Conservation (phyloP, 2,888 invertebrate species). For the Noctua janthina region DNA sequence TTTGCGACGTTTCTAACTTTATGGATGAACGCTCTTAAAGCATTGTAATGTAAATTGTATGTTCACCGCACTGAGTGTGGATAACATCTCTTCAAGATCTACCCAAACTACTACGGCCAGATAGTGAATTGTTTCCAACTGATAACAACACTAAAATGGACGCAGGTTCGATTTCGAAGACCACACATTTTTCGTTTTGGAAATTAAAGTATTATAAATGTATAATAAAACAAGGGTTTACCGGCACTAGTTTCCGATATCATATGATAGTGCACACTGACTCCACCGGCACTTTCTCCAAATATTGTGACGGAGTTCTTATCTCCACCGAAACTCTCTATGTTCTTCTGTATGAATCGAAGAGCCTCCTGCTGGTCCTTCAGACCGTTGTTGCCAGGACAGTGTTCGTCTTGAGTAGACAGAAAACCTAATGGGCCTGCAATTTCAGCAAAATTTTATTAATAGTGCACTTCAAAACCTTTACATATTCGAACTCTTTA, state of each 20-base stretch:
- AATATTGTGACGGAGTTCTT: slow-evolving; percentile 92
- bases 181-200: background rate
- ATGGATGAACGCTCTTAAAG: background rate
- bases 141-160: background rate
- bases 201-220: background rate
- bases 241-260: slow-evolving; percentile 90
- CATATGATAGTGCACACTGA: slow-evolving; percentile 93
- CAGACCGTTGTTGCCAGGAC: slow-evolving; percentile 92
- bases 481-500: too few species aligned
- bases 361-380: slow-evolving; percentile 92
- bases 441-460: slow-evolving; percentile 6
- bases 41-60: background rate
- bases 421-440: slow-evolving; percentile 92
- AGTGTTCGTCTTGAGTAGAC: slow-evolving; percentile 91
- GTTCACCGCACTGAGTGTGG: background rate
- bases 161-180: background rate
- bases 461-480: background rate
- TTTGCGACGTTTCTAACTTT: too few species aligned
- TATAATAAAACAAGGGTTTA: slow-evolving; percentile 63
- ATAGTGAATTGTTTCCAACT: background rate
- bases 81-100: background rate
- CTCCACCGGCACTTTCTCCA: slow-evolving; percentile 93
- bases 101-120: background rate
- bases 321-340: slow-evolving; percentile 92
- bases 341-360: slow-evolving; percentile 91